These are phyloP conservation scores for Lysiphlebus fabarum DNA, from an alignment of 1,140 invertebrate species.

Conservation along the genomic window DNA sequence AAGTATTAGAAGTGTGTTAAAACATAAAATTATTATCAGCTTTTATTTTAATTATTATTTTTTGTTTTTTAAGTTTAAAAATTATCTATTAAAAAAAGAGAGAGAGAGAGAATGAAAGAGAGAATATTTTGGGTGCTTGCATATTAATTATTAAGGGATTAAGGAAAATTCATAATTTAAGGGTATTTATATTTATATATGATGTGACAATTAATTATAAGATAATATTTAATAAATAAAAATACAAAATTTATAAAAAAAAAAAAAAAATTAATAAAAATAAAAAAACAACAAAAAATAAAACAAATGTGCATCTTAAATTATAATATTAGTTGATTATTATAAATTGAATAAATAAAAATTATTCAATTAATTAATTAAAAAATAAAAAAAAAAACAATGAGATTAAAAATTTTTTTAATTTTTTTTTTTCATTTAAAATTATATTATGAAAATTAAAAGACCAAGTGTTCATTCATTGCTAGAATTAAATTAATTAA, in stretches of 20 bases:
- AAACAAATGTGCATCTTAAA: conserved; percentile 21
- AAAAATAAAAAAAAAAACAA: too few relatives aligned
- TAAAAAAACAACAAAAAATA: conserved; percentile 17
- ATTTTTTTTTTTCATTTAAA: background rate
- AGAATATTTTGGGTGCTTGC: conserved; percentile 14
- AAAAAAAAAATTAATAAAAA: conserved; percentile 28
- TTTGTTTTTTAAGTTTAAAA: background rate
- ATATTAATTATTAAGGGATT: conserved; percentile 30
- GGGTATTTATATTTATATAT: conserved; percentile 37
- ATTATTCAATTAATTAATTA: too few relatives aligned
- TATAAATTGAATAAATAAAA: background rate
- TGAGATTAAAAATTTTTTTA: too few relatives aligned
- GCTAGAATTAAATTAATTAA: conserved; percentile 1
- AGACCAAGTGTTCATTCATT: conserved; percentile 18
- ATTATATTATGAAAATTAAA: conserved; percentile 7
- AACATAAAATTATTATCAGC: conserved; percentile 21
- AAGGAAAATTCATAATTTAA: conserved; percentile 33
- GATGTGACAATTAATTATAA: conserved; percentile 23
- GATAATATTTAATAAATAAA: conserved; percentile 17
- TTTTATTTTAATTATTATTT: too few relatives aligned
- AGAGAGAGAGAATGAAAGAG: conserved; percentile 5
- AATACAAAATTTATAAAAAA: conserved; percentile 4
- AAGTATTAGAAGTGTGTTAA: conserved; percentile 37
- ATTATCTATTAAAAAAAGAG: conserved; percentile 10
- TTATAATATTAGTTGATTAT: conserved; percentile 22